Conservation (phyloP, 2,113 vertebrate species). For the Corvus cornix region DNA sequence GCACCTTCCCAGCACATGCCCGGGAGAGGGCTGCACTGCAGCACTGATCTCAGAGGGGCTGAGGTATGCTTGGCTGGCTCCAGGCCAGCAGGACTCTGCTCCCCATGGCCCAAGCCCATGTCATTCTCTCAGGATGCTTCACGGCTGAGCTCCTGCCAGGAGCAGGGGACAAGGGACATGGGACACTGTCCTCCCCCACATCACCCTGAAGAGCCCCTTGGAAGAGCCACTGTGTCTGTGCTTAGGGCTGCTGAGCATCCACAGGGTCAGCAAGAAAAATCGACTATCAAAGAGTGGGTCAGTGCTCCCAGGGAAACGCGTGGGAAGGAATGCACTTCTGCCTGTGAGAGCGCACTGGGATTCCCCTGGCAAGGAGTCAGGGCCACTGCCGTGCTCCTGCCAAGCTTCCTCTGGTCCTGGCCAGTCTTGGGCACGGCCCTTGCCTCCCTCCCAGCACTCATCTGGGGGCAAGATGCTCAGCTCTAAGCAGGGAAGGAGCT, state of each 20-base stretch:
- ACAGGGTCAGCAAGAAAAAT: background rate
- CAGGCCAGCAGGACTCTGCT: background rate
- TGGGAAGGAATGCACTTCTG: conserved; percentile 44
- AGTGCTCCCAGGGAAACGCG: conserved; percentile 40
- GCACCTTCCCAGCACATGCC: accelerated
- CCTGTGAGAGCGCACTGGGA: background rate
- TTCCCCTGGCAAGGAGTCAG: conserved; percentile 38
- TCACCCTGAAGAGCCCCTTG: background rate
- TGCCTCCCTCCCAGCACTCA: background rate
- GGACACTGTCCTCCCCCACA: background rate
- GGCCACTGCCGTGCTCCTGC: background rate
- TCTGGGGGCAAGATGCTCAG: background rate
- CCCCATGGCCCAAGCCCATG: accelerated
- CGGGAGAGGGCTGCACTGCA: accelerated
- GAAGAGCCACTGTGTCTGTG: background rate
- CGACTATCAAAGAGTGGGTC: background rate
- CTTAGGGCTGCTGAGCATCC: background rate
- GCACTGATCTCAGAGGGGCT: accelerated
- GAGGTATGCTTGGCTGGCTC: background rate
- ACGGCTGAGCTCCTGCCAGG: background rate
- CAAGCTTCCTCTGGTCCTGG: background rate
- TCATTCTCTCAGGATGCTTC: background rate
- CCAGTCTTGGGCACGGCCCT: background rate
- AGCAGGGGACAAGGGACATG: background rate
- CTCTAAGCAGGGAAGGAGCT: background rate